phyloP scores from a whole-genome alignment of 2,888 invertebrate species.

The Chydorus sphaericus region DNA sequence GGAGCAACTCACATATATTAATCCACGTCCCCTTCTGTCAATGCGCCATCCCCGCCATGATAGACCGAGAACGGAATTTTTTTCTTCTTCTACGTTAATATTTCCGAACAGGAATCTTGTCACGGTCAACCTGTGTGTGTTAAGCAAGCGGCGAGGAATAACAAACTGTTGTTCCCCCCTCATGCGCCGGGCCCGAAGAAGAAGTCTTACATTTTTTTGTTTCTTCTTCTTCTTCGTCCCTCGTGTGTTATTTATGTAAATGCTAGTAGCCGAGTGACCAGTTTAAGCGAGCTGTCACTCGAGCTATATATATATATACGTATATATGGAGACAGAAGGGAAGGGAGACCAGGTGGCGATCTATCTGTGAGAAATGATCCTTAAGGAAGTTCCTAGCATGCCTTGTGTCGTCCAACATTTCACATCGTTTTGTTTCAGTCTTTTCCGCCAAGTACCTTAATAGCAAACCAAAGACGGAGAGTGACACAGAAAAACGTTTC shows the following conservation, averaged over 20 bases:
- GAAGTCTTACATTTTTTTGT: background rate
- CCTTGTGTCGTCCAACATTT: too few relatives aligned
- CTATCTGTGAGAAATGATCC: too few relatives aligned
- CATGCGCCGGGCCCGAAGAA: background rate
- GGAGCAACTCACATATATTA: too few relatives aligned
- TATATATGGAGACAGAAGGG: too few relatives aligned
- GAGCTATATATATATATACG: too few relatives aligned
- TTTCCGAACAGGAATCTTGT: slow-evolving; percentile 1
- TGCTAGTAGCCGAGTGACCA: background rate
- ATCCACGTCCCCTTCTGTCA: slow-evolving; percentile 4
- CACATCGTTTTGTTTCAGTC: too few relatives aligned
- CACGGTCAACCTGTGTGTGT: slow-evolving; percentile 2
- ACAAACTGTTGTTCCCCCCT: background rate
- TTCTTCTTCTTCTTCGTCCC: background rate
- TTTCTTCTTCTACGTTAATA: too few relatives aligned
- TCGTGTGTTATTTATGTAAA: slow-evolving; percentile 2
- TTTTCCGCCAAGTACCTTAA: too few relatives aligned
- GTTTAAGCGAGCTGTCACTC: slow-evolving; percentile 7
- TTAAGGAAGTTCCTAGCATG: too few relatives aligned
- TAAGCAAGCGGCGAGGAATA: background rate
- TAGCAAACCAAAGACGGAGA: too few relatives aligned
- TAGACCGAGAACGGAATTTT: background rate
- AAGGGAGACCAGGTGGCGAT: too few relatives aligned
- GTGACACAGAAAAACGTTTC: too few relatives aligned
- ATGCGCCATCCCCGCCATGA: background rate